phyloP scores from a whole-genome alignment of 2,113 vertebrate genomes.

The Hyla sarda region DNA sequence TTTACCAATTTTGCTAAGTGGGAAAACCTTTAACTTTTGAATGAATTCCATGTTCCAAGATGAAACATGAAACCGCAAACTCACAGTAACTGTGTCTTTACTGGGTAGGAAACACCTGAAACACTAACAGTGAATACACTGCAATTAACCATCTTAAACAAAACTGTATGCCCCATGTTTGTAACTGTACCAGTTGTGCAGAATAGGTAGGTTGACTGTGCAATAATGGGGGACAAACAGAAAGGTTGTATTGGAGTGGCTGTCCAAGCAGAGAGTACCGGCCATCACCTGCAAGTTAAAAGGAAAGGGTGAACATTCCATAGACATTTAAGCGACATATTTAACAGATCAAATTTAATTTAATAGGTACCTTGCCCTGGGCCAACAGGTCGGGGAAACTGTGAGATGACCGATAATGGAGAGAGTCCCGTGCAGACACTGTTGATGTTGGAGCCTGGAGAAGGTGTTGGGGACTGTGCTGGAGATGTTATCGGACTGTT shows the following conservation, averaged over 20 bases:
- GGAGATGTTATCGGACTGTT: conserved; percentile 92
- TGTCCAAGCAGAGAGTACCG: conserved; percentile 94
- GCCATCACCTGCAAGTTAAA: conserved; percentile 80
- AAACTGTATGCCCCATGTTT: background rate
- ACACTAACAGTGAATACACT: background rate
- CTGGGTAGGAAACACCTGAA: background rate
- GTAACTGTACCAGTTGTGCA: conserved; percentile 86
- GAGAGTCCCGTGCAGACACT: conserved; percentile 91
- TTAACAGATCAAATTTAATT: background rate
- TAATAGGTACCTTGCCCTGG: conserved; percentile 85
- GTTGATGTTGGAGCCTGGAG: conserved; percentile 89
- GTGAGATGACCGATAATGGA: conserved; percentile 90
- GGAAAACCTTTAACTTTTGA: background rate
- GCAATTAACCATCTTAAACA: background rate
- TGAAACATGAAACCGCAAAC: background rate
- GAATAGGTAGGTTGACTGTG: conserved; percentile 90
- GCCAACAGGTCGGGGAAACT: conserved; percentile 90
- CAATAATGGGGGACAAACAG: conserved; percentile 89
- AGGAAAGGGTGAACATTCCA: background rate
- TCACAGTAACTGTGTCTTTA: background rate
- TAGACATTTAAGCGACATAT: background rate
- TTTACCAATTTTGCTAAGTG: no score
- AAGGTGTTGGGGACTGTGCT: conserved; percentile 92
- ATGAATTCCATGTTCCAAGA: background rate
- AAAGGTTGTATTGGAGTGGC: conserved; percentile 94